phyloP scores from a whole-genome alignment of 2,113 vertebrate genomes.

The Ophiodon elongatus region DNA sequence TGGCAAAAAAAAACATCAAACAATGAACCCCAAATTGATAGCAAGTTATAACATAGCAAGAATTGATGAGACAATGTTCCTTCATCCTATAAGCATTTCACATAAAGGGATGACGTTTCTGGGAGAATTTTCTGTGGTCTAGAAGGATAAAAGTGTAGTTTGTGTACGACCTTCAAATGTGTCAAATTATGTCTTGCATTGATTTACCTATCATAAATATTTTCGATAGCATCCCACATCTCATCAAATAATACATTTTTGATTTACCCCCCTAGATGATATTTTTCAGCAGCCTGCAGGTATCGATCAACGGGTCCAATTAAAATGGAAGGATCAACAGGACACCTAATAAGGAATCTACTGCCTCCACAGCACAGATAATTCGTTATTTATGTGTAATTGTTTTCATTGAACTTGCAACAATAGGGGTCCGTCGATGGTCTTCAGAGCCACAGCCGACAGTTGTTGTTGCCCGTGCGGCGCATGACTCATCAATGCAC shows the following conservation, averaged over 20 bases:
- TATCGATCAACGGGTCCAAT: neutral
- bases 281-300: neutral
- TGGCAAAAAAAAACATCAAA: neutral
- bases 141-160: neutral
- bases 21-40: neutral
- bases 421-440: slow-evolving; percentile 1
- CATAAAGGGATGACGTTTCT: neutral
- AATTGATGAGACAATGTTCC: neutral
- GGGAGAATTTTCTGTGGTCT: neutral
- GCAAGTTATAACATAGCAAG: no score
- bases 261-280: neutral
- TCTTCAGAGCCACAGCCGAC: slow-evolving; percentile 19
- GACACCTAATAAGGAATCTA: neutral
- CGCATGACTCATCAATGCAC: slow-evolving; percentile 17
- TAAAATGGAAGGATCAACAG: slow-evolving; percentile 2
- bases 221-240: neutral
- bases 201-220: neutral
- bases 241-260: neutral
- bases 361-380: neutral
- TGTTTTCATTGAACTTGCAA: neutral
- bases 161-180: neutral
- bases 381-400: slow-evolving; percentile 15
- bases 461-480: slow-evolving; percentile 15
- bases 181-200: neutral
- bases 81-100: neutral